Conservation (phyloP, 2,888 invertebrate genomes). For the Conistra vaccinii region DNA sequence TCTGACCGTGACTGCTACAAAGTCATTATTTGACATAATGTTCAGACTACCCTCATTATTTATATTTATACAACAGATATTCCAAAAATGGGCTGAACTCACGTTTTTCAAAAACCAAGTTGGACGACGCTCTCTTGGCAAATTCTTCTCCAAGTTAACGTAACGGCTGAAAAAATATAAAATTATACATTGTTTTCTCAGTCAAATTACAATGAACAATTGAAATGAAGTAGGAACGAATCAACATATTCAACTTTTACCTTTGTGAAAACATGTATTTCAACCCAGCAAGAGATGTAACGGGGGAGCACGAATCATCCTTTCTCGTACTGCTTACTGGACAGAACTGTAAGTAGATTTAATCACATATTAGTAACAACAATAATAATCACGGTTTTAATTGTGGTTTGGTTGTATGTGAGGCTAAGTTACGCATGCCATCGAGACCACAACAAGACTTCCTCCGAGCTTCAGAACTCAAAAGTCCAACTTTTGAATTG, state of each 20-base stretch:
- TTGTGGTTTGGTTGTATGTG: background rate
- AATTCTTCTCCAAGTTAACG: constrained; percentile 75
- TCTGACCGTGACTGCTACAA: too few species aligned
- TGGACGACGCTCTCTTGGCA: constrained; percentile 77
- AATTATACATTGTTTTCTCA: background rate
- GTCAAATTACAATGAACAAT: background rate
- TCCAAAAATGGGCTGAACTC: too few species aligned
- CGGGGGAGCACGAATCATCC: constrained; percentile 79
- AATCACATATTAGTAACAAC: background rate
- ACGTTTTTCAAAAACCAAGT: constrained; percentile 82
- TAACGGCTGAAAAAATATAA: constrained; percentile 78
- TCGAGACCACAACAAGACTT: background rate
- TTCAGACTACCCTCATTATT: too few species aligned
- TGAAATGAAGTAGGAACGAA: too few species aligned
- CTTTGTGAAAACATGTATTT: constrained; percentile 84
- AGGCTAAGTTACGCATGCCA: background rate
- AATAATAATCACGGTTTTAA: background rate
- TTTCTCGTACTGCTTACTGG: constrained; percentile 73
- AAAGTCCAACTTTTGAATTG: too few species aligned
- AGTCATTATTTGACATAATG: too few species aligned
- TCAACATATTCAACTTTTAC: too few species aligned
- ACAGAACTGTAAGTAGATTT: constrained; percentile 77
- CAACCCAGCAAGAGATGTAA: constrained; percentile 77
- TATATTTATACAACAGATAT: too few species aligned
- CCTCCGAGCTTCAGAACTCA: background rate